Base-by-base conservation (phyloP, 2,113 vertebrate genomes). In the Sinosuthora webbiana region DNA sequence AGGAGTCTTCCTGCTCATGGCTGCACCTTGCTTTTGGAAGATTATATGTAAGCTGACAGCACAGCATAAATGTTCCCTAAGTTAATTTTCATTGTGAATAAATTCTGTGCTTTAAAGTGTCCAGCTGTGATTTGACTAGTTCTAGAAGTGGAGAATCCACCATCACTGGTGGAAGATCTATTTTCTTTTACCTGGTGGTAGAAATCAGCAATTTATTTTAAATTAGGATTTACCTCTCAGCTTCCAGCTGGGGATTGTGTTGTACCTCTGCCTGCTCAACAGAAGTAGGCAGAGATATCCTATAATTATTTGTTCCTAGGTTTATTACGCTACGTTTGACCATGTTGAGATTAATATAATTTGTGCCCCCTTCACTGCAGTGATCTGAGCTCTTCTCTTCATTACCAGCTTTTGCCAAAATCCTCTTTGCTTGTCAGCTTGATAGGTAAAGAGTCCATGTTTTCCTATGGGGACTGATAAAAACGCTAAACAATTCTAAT, bases 21-120 rank as follows among this genome's bases (percentile, higher is more conserved):
- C 39, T 0, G 2, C 73, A 63, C 74, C 77, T 90, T 84, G 35
- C 55, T 30, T 69, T 96, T 50, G 56, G 64, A 77, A 67, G 56
- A 77, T 78, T 91, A 35, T 87, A 57, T 52, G 44, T 63, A 81
- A 92, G 13, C 68, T 87, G 89, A 93, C 91, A 96, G 83, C 44
- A 60, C 73, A 68, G 69, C 77, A 62, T 49, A 91, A 82, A 75
- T 71, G 49, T 76, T 71, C 41, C 35, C 30, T 79, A 56, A 79
- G 60, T 89, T 94, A 2, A 64, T 94, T 93, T 81, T 89, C 35
- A 25, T 81, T 93, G 60, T 59, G 81, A 84, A 63, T 75, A 79
- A 53, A 71, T 30, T 77, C 47, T 87, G 2, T 77, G 45, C 42
- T 49, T 84, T 39, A 24, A 52, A 64, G 41, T 55, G 33, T 71